Evolutionary conservation across 2,797 vertebrate species (phyloP), one percentile per base, ranked within the genome.

Genomic region (Ceryle rudis): DNA sequence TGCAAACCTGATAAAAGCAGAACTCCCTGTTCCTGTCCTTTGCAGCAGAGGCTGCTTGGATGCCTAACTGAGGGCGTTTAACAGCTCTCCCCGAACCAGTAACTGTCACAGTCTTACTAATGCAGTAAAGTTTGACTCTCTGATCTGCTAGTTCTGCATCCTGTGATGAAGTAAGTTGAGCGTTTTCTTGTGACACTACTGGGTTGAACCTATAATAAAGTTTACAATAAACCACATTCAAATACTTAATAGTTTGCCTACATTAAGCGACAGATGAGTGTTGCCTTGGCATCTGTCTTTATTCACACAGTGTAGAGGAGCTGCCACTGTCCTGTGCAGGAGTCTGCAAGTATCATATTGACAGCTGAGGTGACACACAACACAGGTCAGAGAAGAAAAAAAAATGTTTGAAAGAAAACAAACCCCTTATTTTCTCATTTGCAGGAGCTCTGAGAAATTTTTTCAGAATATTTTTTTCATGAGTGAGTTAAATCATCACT

Each of bases 221-320:
- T 13, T 88, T 91, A 71, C 60, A 96, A 69, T 96, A 90, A 96
- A 95, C 33, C 17, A 60, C 28, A 29, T 64, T 87, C 20, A 80
- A 73, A 58, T 86, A 65, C 26, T 62, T 52, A 41, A 6, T 3
- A 17, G 26, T 16, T 25, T 2, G 9, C 25, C 71, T 92, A 3
- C 3, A 1, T 41, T 60, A 52, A 57, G 49, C 81, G 44, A 29
- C 41, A 64, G 21, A 0, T 47, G 41, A 69, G 26, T 2, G 29
- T 88, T 64, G 47, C 55, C 35, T 70, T n/a, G 18, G 26, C 46
- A 31, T n/a, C 20, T 89, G 22, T 5, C 22, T 23, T 62, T 83
- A 28, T 58, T 82, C 29, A 23, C 54, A 31, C 47, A 29, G 11
- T 5, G 31, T 29, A 61, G 55, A 73, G 46, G 47, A 88, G 29